phyloP scores from a whole-genome alignment of 2,113 vertebrate species.

The Smithornis capensis region DNA sequence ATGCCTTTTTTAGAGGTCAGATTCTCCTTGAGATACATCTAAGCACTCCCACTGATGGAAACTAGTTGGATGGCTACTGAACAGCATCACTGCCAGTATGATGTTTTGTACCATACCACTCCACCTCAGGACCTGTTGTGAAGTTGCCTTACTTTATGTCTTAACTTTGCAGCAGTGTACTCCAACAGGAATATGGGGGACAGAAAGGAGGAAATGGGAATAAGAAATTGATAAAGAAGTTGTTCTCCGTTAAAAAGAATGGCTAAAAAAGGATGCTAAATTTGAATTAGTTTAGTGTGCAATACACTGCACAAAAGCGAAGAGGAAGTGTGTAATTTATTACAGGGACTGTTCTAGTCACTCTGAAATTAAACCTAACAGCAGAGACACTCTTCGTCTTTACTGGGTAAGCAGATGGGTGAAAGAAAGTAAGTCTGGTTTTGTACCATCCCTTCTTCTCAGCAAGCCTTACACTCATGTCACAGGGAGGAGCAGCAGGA shows the following conservation, averaged over 20 bases:
- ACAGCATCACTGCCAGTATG: neutral
- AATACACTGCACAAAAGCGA: neutral
- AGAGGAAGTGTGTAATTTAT: neutral
- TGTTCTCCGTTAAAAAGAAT: neutral
- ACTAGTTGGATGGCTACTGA: neutral
- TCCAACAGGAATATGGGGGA: neutral
- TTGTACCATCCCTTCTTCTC: neutral
- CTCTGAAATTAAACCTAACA: neutral
- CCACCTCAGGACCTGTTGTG: neutral
- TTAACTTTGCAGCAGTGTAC: neutral
- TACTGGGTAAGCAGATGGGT: constrained; percentile 13
- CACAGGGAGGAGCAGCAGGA: neutral
- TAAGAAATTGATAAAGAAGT: neutral
- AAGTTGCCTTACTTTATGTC: neutral
- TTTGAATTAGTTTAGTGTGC: neutral
- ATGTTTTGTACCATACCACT: neutral
- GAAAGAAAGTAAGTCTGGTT: neutral
- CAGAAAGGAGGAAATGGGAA: neutral
- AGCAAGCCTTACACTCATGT: neutral
- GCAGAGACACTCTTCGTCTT: neutral
- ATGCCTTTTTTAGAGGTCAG: neutral
- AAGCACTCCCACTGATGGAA: neutral
- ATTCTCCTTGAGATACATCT: neutral
- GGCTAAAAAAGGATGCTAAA: neutral
- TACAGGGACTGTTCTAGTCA: neutral